A percentile compares a stretch with the other conserved stretches of the same genome.
Conservation (phyloP, 2,888 invertebrate genomes). For the Ellobium chinense region DNA sequence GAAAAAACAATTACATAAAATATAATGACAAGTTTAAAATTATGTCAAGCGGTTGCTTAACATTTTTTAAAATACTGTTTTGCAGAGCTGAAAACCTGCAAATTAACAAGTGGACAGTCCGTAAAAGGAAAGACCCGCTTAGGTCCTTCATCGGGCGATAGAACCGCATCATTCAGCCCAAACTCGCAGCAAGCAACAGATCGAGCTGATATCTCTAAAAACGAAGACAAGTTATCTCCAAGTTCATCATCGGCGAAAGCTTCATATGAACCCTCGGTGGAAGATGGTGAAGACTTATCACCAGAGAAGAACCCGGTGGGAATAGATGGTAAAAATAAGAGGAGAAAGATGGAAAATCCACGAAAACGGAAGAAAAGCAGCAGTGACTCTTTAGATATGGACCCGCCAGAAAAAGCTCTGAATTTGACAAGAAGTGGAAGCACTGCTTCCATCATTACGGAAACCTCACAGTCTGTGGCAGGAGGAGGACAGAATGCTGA, state of each 20-base stretch:
- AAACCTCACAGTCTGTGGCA: background rate
- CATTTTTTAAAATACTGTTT: slow-evolving; percentile 40
- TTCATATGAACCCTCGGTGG: background rate
- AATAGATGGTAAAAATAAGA: slow-evolving; percentile 70
- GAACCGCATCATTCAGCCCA: background rate
- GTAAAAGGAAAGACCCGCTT: background rate
- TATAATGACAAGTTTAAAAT: too few relatives aligned
- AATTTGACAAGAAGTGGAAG: slow-evolving; percentile 17
- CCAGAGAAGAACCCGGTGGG: slow-evolving; percentile 33
- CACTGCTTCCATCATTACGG: background rate
- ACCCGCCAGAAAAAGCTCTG: background rate
- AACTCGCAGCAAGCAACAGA: background rate
- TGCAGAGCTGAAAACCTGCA: slow-evolving; percentile 44
- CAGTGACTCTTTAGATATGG: slow-evolving; percentile 14
- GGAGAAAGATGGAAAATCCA: slow-evolving; percentile 77
- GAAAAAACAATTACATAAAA: too few relatives aligned
- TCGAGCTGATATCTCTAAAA: background rate
- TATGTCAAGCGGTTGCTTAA: too few relatives aligned
- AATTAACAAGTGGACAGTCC: slow-evolving; percentile 49
- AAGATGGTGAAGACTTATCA: background rate
- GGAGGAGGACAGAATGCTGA: background rate
- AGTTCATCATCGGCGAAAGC: background rate
- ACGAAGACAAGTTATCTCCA: background rate
- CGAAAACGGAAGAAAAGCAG: slow-evolving; percentile 68
- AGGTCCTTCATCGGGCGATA: background rate